A percentile compares a stretch with the other conserved stretches of the same genome.
phyloP scores from a whole-genome alignment of 2,797 vertebrate genomes.

The Rachycentron canadum region DNA sequence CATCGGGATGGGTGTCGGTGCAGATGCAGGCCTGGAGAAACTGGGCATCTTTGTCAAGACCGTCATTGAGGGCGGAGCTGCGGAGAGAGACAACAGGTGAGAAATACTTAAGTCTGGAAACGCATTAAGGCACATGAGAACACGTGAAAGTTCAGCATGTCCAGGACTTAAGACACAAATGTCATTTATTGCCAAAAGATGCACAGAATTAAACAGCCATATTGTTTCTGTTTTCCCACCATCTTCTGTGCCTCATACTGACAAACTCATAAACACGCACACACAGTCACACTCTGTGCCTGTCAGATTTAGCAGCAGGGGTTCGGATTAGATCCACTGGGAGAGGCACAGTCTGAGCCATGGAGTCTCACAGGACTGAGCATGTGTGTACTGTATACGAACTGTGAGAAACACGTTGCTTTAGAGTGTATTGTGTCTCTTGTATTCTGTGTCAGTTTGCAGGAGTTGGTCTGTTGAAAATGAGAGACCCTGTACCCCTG shows the following conservation, averaged over 20 bases:
- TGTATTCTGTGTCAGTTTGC: constrained; percentile 26
- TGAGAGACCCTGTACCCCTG: not conserved
- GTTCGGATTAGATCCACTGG: constrained; percentile 60
- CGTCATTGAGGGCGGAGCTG: constrained; percentile 96
- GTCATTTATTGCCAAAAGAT: constrained; percentile 5
- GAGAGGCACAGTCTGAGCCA: constrained; percentile 40
- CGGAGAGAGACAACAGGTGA: constrained; percentile 95
- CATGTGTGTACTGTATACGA: not conserved
- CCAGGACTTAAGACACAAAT: not conserved
- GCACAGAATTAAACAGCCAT: constrained; percentile 17
- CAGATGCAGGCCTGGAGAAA: constrained; percentile 97
- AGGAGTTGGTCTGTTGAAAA: constrained; percentile 19
- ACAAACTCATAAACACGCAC: constrained; percentile 3
- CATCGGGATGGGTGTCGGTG: constrained; percentile 98
- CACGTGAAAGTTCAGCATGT: not conserved
- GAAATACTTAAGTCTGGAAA: no score
- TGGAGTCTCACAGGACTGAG: constrained; percentile 18
- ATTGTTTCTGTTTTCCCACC: constrained; percentile 13
- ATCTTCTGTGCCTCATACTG: not conserved
- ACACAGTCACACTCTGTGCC: constrained; percentile 52
- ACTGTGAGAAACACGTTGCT: not conserved
- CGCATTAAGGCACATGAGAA: constrained; percentile 14
- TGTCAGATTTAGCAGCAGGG: constrained; percentile 76
- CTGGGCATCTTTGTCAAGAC: constrained; percentile 99
- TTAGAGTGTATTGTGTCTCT: not conserved